Conservation (phyloP, 2,888 invertebrate genomes). For the Idaea aversata region DNA sequence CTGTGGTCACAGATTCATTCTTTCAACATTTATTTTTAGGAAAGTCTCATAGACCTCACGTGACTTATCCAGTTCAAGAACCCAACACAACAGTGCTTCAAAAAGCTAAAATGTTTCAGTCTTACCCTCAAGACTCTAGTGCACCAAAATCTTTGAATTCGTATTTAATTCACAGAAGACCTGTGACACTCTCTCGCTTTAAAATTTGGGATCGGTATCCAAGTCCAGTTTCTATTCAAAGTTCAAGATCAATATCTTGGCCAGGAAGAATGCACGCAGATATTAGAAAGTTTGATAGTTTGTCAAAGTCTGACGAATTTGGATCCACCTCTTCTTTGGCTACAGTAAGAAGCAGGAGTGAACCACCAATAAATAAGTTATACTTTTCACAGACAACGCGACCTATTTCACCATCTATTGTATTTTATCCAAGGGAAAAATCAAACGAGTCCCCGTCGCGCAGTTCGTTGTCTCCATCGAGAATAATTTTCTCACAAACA, state of each 20-base stretch:
- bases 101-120: slow-evolving; percentile 85
- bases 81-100: slow-evolving; percentile 83
- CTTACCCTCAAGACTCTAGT: slow-evolving; percentile 61
- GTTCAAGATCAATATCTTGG: slow-evolving; percentile 82
- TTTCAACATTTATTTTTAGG: slow-evolving; percentile 86
- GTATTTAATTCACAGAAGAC: slow-evolving; percentile 84
- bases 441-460: slow-evolving; percentile 32
- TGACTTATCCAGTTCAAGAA: slow-evolving; percentile 45
- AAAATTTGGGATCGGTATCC: slow-evolving; percentile 81
- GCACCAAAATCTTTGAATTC: slow-evolving; percentile 83
- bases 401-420: slow-evolving; percentile 64
- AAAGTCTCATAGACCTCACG: slow-evolving; percentile 46
- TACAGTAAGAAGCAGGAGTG: slow-evolving; percentile 82
- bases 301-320: slow-evolving; percentile 63
- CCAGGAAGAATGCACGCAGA: slow-evolving; percentile 79
- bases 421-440: slow-evolving; percentile 59
- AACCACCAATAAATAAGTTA: slow-evolving; percentile 80
- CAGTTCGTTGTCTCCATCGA: slow-evolving; percentile 51
- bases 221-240: slow-evolving; percentile 74
- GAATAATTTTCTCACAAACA: slow-evolving; percentile 57
- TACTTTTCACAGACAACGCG: slow-evolving; percentile 75
- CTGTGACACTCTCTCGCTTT: slow-evolving; percentile 87
- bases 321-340: slow-evolving; percentile 73
- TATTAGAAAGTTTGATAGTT: slow-evolving; percentile 72
- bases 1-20: slow-evolving; percentile 82